phyloP scores from a whole-genome alignment of 2,113 vertebrate genomes.

The Oncorhynchus kisutch region DNA sequence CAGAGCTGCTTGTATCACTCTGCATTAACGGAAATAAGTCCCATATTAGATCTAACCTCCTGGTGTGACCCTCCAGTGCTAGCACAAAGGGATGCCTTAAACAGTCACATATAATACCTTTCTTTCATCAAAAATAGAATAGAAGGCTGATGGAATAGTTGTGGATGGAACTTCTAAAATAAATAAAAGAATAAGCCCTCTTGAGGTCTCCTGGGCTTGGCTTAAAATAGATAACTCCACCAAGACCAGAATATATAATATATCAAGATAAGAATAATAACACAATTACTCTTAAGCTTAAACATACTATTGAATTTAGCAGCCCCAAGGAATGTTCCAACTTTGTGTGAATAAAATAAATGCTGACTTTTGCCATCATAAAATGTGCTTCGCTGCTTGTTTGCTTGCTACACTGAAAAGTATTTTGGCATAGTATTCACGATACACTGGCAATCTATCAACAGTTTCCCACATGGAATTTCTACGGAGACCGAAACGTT shows the following conservation, averaged over 20 bases:
- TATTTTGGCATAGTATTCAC: slow-evolving; percentile 41
- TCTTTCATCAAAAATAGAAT: slow-evolving; percentile 10
- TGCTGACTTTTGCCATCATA: slow-evolving; percentile 68
- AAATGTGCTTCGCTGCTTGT: slow-evolving; percentile 51
- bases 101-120: slow-evolving; percentile 4
- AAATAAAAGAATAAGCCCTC: slow-evolving; percentile 13
- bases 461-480: slow-evolving; percentile 36
- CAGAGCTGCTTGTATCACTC: slow-evolving; percentile 10
- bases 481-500: too few relatives aligned
- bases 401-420: slow-evolving; percentile 35
- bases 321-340: slow-evolving; percentile 41
- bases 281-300: slow-evolving; percentile 41
- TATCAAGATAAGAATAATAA: slow-evolving; percentile 30
- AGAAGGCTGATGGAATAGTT: slow-evolving; percentile 20
- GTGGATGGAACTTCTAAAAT: not conserved
- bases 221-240: slow-evolving; percentile 13
- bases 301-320: slow-evolving; percentile 35
- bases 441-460: slow-evolving; percentile 48
- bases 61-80: slow-evolving; percentile 17
- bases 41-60: slow-evolving; percentile 42
- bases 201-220: slow-evolving; percentile 31
- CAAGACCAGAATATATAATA: slow-evolving; percentile 26
- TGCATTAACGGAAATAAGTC: slow-evolving; percentile 23
- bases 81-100: slow-evolving; percentile 24
- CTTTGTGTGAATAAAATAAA: slow-evolving; percentile 58